Percentiles rank a stretch among this genome's conserved stretches.
These are phyloP conservation scores for Camponotus floridanus DNA, from an alignment of 1,140 invertebrate genomes.

Conservation along the genomic window DNA sequence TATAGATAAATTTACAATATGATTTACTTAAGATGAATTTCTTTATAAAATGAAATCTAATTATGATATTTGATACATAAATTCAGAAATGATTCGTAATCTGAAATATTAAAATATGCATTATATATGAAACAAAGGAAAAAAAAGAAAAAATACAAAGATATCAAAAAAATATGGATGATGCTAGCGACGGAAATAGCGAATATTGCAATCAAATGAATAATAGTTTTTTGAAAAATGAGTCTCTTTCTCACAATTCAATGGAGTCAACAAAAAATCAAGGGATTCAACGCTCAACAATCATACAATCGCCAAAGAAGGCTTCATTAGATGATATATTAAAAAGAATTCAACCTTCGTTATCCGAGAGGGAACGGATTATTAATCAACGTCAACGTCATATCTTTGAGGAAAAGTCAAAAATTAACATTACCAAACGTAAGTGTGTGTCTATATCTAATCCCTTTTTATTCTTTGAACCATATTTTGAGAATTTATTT, in stretches of 20 bases:
- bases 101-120: neutral
- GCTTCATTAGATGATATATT: constrained; percentile 20
- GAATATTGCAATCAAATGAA: neutral
- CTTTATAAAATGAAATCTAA: neutral
- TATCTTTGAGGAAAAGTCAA: neutral
- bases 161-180: neutral
- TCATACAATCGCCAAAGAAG: neutral
- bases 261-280: neutral
- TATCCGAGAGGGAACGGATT: constrained; percentile 40
- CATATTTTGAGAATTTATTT: neutral
- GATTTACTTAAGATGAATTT: neutral
- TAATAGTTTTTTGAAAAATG: neutral
- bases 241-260: neutral
- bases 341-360: constrained; percentile 45
- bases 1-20: neutral
- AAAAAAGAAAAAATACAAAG: neutral
- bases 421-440: neutral
- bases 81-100: neutral
- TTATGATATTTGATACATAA: neutral
- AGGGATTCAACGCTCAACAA: neutral
- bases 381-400: constrained; percentile 34
- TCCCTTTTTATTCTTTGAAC: neutral
- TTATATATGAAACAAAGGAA: neutral
- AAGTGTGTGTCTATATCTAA: neutral
- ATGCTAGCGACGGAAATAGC: neutral